Conservation (phyloP, 2,113 vertebrate genomes). For the Lampris incognitus region DNA sequence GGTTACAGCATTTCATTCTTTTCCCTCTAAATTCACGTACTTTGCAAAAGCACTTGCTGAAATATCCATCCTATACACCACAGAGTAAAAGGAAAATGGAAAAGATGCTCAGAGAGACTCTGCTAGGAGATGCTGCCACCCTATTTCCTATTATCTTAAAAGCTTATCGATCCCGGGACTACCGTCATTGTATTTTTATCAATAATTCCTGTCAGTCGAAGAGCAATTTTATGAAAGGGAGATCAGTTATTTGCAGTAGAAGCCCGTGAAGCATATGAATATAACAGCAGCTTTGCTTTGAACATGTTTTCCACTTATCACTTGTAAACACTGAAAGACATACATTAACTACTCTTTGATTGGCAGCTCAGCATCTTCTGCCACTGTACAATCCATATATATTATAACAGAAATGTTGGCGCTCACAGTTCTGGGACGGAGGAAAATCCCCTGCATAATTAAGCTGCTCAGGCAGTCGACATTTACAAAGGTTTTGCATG, state of each 20-base stretch:
- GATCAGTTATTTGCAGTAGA: background rate
- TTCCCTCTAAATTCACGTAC: background rate
- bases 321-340: background rate
- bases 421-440: background rate
- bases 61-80: too few relatives aligned
- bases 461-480: constrained; percentile 39
- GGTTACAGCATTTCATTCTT: background rate
- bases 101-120: background rate
- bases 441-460: constrained; percentile 21
- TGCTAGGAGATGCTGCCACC: background rate
- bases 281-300: background rate
- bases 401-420: background rate
- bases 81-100: background rate
- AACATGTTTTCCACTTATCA: background rate
- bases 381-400: background rate
- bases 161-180: background rate
- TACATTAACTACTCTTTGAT: background rate
- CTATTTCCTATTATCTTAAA: background rate
- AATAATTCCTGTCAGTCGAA: background rate
- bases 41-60: too few relatives aligned
- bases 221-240: background rate
- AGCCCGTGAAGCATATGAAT: background rate
- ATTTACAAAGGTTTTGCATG: constrained; percentile 46
- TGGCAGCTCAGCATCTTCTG: background rate
- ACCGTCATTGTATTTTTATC: background rate